Conservation (phyloP, 2,113 vertebrate genomes). For the Neodon shergylaensis region DNA sequence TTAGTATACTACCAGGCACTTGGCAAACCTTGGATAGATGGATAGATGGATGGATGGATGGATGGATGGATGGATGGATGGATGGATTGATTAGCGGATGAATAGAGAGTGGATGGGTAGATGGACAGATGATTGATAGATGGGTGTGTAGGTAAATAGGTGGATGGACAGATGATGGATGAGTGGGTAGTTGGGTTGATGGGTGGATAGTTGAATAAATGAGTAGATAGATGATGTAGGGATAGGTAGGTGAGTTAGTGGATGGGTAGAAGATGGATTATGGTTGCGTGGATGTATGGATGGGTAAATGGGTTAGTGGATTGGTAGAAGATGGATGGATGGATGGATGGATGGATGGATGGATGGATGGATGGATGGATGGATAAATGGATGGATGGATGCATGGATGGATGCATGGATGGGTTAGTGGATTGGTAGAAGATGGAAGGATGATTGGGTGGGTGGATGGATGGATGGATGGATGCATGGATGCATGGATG, state of each 20-base stretch:
- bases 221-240: too few relatives aligned
- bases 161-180: too few relatives aligned
- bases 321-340: not conserved
- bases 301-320: not conserved
- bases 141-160: too few relatives aligned
- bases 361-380: too few relatives aligned
- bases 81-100: too few relatives aligned
- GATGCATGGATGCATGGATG: not conserved
- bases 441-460: not conserved
- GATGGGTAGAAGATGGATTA: not conserved
- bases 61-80: too few relatives aligned
- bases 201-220: too few relatives aligned
- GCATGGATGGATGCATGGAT: not conserved
- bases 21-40: not conserved
- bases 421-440: not conserved
- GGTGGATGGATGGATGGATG: not conserved
- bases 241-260: too few relatives aligned
- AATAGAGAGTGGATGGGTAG: too few relatives aligned
- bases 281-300: not conserved
- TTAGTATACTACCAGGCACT: accelerated
- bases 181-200: too few relatives aligned
- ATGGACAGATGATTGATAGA: too few relatives aligned
- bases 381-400: not conserved
- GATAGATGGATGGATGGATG: too few relatives aligned
- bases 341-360: not conserved